A percentile compares a stretch with the other conserved stretches of the same genome.
phyloP scores from a whole-genome alignment of 2,888 invertebrate genomes.

The Deroplatys truncata region DNA sequence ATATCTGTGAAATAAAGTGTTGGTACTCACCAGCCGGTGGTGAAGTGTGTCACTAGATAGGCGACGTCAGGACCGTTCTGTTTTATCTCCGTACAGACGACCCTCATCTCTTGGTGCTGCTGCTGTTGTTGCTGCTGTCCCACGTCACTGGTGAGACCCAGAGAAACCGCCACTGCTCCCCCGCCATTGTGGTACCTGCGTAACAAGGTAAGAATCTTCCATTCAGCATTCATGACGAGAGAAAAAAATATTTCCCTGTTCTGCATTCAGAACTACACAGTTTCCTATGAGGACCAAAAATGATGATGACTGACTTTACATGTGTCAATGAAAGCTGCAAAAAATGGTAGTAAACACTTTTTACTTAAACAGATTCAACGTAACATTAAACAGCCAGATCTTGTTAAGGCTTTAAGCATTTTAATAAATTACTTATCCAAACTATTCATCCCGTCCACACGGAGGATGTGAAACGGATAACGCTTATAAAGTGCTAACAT shows the following conservation, averaged over 20 bases:
- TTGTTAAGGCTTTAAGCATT: too few species aligned
- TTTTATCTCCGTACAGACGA: conserved; percentile 61
- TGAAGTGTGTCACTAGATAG: conserved; percentile 61
- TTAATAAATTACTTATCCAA: too few species aligned
- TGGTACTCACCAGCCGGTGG: conserved; percentile 64
- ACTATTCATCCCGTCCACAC: too few species aligned
- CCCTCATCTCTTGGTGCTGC: conserved; percentile 53
- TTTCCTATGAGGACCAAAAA: too few species aligned
- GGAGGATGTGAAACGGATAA: too few species aligned
- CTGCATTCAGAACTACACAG: not conserved
- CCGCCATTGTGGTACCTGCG: not conserved
- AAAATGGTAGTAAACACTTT: too few species aligned
- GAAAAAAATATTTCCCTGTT: not conserved
- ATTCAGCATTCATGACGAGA: not conserved
- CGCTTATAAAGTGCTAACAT: too few species aligned
- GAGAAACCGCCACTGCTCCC: not conserved
- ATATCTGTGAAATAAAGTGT: too few species aligned
- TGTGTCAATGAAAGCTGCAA: too few species aligned
- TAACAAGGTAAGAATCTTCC: not conserved
- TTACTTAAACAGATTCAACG: too few species aligned
- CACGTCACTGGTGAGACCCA: conserved; percentile 25
- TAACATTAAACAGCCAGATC: too few species aligned
- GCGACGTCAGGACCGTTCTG: conserved; percentile 51
- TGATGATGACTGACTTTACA: too few species aligned
- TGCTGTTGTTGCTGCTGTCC: not conserved